Evolutionary conservation across 2,888 invertebrate genomes (phyloP).

Genomic region (Tetropium fuscum): DNA sequence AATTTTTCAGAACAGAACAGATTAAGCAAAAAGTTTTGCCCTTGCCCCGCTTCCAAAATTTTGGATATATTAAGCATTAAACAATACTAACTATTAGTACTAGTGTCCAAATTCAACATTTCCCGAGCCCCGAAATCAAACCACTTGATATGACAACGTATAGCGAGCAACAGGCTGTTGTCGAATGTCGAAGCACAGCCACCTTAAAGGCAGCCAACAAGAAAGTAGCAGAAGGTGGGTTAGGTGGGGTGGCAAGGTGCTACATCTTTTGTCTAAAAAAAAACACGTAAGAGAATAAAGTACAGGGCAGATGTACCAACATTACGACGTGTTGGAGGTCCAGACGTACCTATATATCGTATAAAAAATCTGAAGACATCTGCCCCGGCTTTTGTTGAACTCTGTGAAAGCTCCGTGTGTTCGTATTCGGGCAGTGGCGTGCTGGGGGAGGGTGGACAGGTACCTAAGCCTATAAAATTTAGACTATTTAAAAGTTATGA

Average conservation of each 20-base stretch:
- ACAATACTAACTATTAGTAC: no score
- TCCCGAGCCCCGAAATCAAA: no score
- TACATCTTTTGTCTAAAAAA: slow-evolving; percentile 27
- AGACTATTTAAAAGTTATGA: no score
- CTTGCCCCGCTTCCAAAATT: no score
- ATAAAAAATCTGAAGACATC: slow-evolving; percentile 41
- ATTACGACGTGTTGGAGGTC: slow-evolving; percentile 23
- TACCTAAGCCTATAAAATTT: no score
- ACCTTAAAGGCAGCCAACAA: neutral
- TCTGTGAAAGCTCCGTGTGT: slow-evolving; percentile 9
- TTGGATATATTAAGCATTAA: no score
- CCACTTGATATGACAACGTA: no score
- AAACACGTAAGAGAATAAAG: slow-evolving; percentile 26
- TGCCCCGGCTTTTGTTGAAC: slow-evolving; percentile 38
- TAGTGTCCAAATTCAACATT: no score
- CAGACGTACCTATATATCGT: slow-evolving; percentile 28
- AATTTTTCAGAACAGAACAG: no score
- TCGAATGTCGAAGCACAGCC: neutral
- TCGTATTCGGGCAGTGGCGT: slow-evolving; percentile 17
- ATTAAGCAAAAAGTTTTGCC: no score
- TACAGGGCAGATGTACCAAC: slow-evolving; percentile 35
- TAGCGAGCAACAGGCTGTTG: no score
- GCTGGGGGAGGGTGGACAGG: neutral
- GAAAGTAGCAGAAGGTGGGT: neutral
- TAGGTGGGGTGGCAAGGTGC: slow-evolving; percentile 30